Base-by-base conservation (phyloP, 2,113 vertebrate genomes). In the Brienomyrus longianalis region DNA sequence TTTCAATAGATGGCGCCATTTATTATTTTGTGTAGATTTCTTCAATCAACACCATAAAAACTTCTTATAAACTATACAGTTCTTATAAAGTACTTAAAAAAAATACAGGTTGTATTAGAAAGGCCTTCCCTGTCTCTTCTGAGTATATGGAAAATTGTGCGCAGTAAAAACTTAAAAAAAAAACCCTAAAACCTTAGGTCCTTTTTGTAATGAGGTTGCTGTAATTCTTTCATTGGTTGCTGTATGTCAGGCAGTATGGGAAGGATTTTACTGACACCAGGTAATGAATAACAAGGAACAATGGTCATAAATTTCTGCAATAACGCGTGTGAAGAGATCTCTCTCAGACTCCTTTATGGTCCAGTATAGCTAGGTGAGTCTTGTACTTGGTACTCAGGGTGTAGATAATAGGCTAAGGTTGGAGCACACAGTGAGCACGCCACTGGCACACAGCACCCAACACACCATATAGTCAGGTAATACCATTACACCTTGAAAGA, bases 251-350 rank as follows among this genome's bases (percentile, higher is more conserved):
- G 27, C 83, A 86, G 27, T 35, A 19, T 17, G 51, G 39, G 27
- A 13, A 88, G 21, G 87, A 10, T 66, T 47, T 87, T 56, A 23
- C 8, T 85, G 51, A 23, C n/a, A 48, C 3, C 2, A 62, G 77
- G 39, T 84, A 89, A 89, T 89, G 80, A 84, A 39, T 89, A 84
- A 84, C 89, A 27, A 11, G 11, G 51, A 9, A 27, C 62, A 50
- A 50, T 54, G 23, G 21, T 23, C 39, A 52, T 59, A 54, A 43
- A 83, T 54, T 8, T 80, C 47, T 51, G 31, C 31, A 43, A 56
- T 27, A n/a, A 45, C 50, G 47, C 10, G 10, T 31, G 59, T 66
- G 66, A 83, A 52, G 50, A 56, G 50, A 83, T 11, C 17, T 74
- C 66, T 77, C 62, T 80, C 21, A n/a, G 66, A 51, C 27, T 89